Evolutionary conservation across 2,888 invertebrate genomes (phyloP).

Genomic region (Drosophila ezoana): DNA sequence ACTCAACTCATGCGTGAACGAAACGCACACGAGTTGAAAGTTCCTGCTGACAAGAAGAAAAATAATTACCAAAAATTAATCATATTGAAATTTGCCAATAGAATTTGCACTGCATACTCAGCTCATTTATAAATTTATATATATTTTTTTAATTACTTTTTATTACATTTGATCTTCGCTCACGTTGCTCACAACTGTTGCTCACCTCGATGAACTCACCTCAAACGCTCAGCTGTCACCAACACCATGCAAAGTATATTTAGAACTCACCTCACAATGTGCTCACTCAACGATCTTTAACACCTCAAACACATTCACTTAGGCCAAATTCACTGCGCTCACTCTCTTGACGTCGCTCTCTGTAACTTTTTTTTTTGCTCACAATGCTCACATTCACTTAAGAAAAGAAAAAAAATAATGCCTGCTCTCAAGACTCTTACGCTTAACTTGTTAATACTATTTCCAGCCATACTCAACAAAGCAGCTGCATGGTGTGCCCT

Average conservation of each 20-base stretch:
- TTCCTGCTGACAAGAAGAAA: slow-evolving; percentile 16
- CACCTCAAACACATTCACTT: no score
- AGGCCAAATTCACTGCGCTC: neutral
- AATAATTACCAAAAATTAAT: neutral
- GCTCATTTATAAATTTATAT: slow-evolving; percentile 25
- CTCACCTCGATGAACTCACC: slow-evolving; percentile 21
- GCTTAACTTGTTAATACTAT: slow-evolving; percentile 20
- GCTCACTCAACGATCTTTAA: no score
- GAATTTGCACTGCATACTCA: slow-evolving; percentile 69
- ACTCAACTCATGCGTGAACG: slow-evolving; percentile 35
- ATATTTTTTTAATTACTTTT: neutral
- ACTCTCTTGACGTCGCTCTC: slow-evolving; percentile 14
- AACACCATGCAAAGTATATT: slow-evolving; percentile 13
- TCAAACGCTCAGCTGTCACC: no score
- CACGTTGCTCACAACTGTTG: slow-evolving; percentile 39
- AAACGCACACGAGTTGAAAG: slow-evolving; percentile 15
- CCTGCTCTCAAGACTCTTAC: slow-evolving; percentile 33
- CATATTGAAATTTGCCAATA: slow-evolving; percentile 57
- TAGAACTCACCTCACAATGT: neutral
- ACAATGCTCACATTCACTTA: slow-evolving; percentile 20
- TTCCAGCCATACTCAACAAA: slow-evolving; percentile 39
- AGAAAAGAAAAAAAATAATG: slow-evolving; percentile 9
- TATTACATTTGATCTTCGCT: slow-evolving; percentile 8
- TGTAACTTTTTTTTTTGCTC: neutral
- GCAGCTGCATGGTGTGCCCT: slow-evolving; percentile 39